Conservation (phyloP, 2,888 invertebrate species). For the Tetragonisca angustula region DNA sequence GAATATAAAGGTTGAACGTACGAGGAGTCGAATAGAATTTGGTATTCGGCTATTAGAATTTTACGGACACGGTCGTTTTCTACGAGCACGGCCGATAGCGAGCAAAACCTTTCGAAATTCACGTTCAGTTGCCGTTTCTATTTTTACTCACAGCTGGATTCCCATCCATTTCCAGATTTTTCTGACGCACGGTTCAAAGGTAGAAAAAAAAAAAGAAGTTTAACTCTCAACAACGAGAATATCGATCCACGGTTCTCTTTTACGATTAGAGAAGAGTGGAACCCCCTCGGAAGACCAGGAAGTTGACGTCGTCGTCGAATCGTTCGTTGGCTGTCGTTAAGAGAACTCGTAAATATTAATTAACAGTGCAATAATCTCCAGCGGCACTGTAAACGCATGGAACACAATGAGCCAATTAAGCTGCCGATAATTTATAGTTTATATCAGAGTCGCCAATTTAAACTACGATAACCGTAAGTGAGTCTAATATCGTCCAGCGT, state of each 20-base stretch:
- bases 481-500: not conserved
- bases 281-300: slow-evolving; percentile 45
- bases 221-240: slow-evolving; percentile 46
- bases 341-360: slow-evolving; percentile 60
- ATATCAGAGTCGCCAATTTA: slow-evolving; percentile 5
- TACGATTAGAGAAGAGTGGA: slow-evolving; percentile 56
- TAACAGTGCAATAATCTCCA: slow-evolving; percentile 55
- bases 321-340: slow-evolving; percentile 51
- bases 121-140: too few relatives aligned
- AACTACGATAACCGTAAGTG: not conserved
- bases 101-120: not conserved
- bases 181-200: slow-evolving; percentile 16
- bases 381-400: slow-evolving; percentile 23
- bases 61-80: not conserved
- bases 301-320: slow-evolving; percentile 30
- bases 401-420: slow-evolving; percentile 33
- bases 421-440: slow-evolving; percentile 30
- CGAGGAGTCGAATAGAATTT: slow-evolving; percentile 18
- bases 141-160: not conserved
- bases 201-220: slow-evolving; percentile 34
- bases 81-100: not conserved
- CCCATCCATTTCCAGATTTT: not conserved
- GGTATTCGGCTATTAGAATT: slow-evolving; percentile 18
- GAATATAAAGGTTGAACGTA: slow-evolving; percentile 37
- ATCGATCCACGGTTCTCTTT: slow-evolving; percentile 50